These are phyloP conservation scores for Synergus japonicus DNA, from an alignment of 2,888 invertebrate species.

Conservation along the genomic window DNA sequence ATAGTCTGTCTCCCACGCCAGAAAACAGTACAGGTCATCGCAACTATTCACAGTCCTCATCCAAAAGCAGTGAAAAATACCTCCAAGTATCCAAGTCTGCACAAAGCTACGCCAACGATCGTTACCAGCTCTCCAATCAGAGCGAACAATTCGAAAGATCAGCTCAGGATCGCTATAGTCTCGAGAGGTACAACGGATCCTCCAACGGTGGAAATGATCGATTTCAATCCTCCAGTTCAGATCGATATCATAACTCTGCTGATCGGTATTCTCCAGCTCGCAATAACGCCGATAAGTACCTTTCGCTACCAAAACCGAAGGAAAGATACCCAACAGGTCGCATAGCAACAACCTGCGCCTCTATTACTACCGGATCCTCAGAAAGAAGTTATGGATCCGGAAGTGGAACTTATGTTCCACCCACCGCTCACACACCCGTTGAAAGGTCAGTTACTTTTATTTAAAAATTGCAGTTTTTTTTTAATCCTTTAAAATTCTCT, in stretches of 20 bases:
- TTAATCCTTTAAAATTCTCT: too few relatives aligned
- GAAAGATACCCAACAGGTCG: conserved; percentile 71
- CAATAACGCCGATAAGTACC: conserved; percentile 69
- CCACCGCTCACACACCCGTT: conserved; percentile 86
- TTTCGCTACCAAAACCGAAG: conserved; percentile 73
- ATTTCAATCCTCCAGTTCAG: conserved; percentile 60
- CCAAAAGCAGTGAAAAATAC: conserved; percentile 68
- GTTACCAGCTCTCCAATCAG: conserved; percentile 59
- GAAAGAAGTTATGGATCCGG: conserved; percentile 67
- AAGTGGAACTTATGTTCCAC: conserved; percentile 80
- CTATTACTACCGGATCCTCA: conserved; percentile 60
- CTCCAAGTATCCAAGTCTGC: conserved; percentile 71
- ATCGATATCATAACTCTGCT: conserved; percentile 66
- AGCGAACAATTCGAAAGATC: conserved; percentile 64
- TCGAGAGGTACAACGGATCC: conserved; percentile 53
- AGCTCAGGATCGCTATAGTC: conserved; percentile 57
- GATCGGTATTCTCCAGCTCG: conserved; percentile 73
- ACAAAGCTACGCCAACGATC: conserved; percentile 65
- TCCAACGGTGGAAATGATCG: conserved; percentile 54
- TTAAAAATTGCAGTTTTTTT: background rate
- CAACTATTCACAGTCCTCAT: conserved; percentile 54
- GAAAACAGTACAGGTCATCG: conserved; percentile 56
- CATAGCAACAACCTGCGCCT: conserved; percentile 64
- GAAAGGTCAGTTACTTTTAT: conserved; percentile 77
- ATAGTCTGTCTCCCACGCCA: conserved; percentile 63